A percentile compares a stretch with the other conserved stretches of the same genome.
Conservation (phyloP, 2,888 invertebrate species). For the Athrips mouffetella region DNA sequence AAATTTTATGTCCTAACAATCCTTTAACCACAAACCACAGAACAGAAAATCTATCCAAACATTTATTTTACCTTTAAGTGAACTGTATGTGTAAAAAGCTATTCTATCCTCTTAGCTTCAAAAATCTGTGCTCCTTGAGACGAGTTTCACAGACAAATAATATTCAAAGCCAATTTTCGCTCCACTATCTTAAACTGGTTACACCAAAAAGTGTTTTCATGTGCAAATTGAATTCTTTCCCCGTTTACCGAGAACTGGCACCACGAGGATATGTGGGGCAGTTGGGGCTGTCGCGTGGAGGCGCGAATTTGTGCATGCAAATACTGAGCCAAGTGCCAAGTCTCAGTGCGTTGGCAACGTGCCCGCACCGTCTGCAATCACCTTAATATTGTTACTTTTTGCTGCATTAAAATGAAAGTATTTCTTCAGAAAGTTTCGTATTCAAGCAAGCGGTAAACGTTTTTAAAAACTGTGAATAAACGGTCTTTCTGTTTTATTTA, state of each 20-base stretch:
- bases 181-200: not conserved
- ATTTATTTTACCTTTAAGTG: too few relatives aligned
- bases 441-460: too few relatives aligned
- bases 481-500: too few relatives aligned
- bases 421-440: not conserved
- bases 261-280: slow-evolving; percentile 37
- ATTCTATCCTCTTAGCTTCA: too few relatives aligned
- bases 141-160: too few relatives aligned
- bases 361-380: slow-evolving; percentile 36
- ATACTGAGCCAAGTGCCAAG: slow-evolving; percentile 30
- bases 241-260: slow-evolving; percentile 27
- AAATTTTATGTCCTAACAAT: too few relatives aligned
- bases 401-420: slow-evolving; percentile 5
- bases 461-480: too few relatives aligned
- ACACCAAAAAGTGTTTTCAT: not conserved
- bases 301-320: slow-evolving; percentile 41
- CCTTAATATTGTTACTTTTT: slow-evolving; percentile 30
- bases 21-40: too few relatives aligned
- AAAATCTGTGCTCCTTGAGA: too few relatives aligned
- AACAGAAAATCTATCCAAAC: too few relatives aligned
- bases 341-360: slow-evolving; percentile 23
- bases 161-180: not conserved
- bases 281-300: slow-evolving; percentile 35
- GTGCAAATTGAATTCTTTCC: slow-evolving; percentile 19
- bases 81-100: too few relatives aligned